These are phyloP conservation scores for Cheilosia vulpina DNA, from an alignment of 2,888 invertebrate genomes.

Conservation along the genomic window DNA sequence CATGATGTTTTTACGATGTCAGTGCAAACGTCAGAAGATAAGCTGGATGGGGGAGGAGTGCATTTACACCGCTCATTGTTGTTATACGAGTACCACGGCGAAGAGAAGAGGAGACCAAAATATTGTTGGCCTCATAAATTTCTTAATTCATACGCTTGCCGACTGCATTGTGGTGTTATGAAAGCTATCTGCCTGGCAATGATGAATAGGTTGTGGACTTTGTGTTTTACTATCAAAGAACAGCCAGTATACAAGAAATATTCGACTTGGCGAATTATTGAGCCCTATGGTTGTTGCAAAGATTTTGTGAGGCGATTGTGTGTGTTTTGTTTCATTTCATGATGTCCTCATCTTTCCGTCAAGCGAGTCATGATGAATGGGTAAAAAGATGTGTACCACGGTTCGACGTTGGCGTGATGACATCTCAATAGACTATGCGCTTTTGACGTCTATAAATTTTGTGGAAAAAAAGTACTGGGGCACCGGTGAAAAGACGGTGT, in stretches of 20 bases:
- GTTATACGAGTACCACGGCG: neutral
- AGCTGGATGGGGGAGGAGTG: slow-evolving; percentile 20
- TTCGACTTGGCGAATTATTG: slow-evolving; percentile 30
- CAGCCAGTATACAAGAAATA: slow-evolving; percentile 22
- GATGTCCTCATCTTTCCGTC: slow-evolving; percentile 10
- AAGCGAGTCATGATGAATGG: neutral
- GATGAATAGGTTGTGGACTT: slow-evolving; percentile 60
- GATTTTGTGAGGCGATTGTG: slow-evolving; percentile 27
- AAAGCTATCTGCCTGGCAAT: slow-evolving; percentile 25
- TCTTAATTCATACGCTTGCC: slow-evolving; percentile 47
- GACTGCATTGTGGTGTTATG: slow-evolving; percentile 34
- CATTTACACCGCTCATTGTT: slow-evolving; percentile 40
- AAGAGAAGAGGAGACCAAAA: slow-evolving; percentile 4
- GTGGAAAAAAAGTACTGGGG: no score
- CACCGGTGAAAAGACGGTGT: no score
- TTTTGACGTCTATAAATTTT: no score
- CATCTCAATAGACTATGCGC: neutral
- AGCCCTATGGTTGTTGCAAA: neutral
- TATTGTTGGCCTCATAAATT: slow-evolving; percentile 55
- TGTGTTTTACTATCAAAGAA: slow-evolving; percentile 43
- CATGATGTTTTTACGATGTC: slow-evolving; percentile 25
- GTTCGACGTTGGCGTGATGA: neutral
- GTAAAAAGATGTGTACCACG: neutral
- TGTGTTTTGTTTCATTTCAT: neutral
- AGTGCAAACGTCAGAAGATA: slow-evolving; percentile 11